These are phyloP conservation scores for Nematopogon swammerdamellus DNA, from an alignment of 2,888 invertebrate genomes.

Conservation along the genomic window DNA sequence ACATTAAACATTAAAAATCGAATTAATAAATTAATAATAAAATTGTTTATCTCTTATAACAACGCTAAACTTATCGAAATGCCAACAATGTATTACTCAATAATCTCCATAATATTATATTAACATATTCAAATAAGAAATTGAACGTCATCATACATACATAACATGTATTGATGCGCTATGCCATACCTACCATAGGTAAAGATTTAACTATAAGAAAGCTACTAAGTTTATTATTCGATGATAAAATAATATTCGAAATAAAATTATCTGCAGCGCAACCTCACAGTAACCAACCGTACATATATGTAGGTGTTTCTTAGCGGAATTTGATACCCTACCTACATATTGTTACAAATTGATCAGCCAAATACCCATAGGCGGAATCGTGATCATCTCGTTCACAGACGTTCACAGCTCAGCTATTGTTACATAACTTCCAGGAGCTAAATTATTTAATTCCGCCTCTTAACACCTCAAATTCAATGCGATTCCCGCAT, in stretches of 20 bases:
- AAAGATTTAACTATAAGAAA: not conserved
- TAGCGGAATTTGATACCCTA: not conserved
- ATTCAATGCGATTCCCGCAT: too few relatives aligned
- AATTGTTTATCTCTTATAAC: slow-evolving; percentile 2
- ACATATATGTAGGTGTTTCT: not conserved
- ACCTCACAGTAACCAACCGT: not conserved
- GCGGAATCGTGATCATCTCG: not conserved
- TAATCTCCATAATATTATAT: slow-evolving; percentile 1
- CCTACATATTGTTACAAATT: not conserved
- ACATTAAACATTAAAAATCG: not conserved
- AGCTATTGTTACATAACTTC: too few relatives aligned
- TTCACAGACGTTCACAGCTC: not conserved
- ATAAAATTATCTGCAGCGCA: not conserved
- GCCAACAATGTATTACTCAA: slow-evolving; percentile 5
- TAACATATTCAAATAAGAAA: not conserved
- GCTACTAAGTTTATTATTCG: not conserved
- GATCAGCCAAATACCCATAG: not conserved
- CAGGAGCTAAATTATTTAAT: not conserved
- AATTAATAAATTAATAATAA: slow-evolving; percentile 8
- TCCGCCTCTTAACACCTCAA: not conserved
- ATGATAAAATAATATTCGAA: not conserved
- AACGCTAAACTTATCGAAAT: slow-evolving; percentile 6
- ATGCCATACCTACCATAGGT: too few relatives aligned
- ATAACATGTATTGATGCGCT: too few relatives aligned
- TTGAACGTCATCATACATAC: not conserved